These are phyloP conservation scores for Burhinus bistriatus DNA, from an alignment of 2,113 vertebrate genomes.

Conservation along the genomic window DNA sequence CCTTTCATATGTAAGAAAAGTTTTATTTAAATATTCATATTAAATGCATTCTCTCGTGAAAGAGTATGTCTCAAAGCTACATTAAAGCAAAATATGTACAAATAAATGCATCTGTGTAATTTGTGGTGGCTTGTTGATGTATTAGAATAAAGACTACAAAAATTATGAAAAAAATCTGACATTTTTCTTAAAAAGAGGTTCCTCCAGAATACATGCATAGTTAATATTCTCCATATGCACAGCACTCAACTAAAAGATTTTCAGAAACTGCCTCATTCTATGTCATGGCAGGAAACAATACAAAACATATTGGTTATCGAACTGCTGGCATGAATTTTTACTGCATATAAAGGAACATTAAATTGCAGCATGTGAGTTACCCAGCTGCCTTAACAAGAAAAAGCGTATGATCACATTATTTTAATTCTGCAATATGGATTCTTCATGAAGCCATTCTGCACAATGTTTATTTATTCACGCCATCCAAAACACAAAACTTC, in stretches of 20 bases:
- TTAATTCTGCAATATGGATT: neutral
- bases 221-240: neutral
- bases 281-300: neutral
- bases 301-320: neutral
- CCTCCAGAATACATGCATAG: neutral
- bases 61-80: neutral
- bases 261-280: neutral
- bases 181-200: neutral
- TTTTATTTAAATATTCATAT: neutral
- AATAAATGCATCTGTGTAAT: neutral
- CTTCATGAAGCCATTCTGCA: neutral
- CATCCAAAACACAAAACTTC: neutral
- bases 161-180: neutral
- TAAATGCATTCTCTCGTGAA: neutral
- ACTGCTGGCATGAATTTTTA: slow-evolving; percentile 1
- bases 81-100: neutral
- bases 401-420: neutral
- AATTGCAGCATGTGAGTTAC: neutral
- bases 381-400: neutral
- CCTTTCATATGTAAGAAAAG: neutral
- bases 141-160: neutral
- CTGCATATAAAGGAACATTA: neutral
- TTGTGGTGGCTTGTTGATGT: neutral
- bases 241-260: neutral
- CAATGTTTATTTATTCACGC: neutral